Percentiles rank a stretch among this genome's conserved stretches.
phyloP scores from a whole-genome alignment of 2,888 invertebrate species.

The Punctoribates punctum region DNA sequence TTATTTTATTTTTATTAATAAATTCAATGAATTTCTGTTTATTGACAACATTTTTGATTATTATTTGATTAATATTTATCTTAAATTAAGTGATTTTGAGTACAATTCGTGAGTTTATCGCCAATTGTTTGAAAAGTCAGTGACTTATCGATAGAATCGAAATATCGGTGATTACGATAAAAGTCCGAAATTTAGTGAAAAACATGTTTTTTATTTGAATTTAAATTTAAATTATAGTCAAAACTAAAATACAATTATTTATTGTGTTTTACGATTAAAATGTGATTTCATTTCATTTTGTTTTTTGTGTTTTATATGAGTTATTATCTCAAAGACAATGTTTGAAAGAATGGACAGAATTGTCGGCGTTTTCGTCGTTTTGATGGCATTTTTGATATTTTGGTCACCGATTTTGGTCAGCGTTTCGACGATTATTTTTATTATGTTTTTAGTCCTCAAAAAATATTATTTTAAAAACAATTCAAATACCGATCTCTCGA shows the following conservation, averaged over 20 bases:
- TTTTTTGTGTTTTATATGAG: background rate
- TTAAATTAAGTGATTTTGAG: too few species aligned
- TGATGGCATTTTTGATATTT: slow-evolving; percentile 15
- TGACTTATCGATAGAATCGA: background rate
- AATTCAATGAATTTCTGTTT: too few species aligned
- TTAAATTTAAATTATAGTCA: background rate
- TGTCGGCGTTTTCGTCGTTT: slow-evolving; percentile 3
- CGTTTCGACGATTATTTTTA: background rate
- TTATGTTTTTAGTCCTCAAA: background rate
- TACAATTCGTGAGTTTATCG: too few species aligned
- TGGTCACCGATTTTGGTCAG: slow-evolving; percentile 22
- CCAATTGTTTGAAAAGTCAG: too few species aligned
- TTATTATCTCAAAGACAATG: background rate
- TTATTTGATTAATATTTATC: too few species aligned
- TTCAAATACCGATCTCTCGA: background rate
- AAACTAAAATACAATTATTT: background rate
- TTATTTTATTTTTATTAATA: too few species aligned
- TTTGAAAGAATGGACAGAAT: background rate
- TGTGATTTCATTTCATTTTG: background rate
- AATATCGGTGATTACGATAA: background rate
- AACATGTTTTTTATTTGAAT: background rate
- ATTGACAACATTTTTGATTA: too few species aligned
- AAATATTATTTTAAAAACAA: background rate
- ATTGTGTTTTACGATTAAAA: background rate
- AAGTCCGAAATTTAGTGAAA: background rate